phyloP scores from a whole-genome alignment of 2,888 invertebrate genomes.

The Hirtodrosophila confusa region DNA sequence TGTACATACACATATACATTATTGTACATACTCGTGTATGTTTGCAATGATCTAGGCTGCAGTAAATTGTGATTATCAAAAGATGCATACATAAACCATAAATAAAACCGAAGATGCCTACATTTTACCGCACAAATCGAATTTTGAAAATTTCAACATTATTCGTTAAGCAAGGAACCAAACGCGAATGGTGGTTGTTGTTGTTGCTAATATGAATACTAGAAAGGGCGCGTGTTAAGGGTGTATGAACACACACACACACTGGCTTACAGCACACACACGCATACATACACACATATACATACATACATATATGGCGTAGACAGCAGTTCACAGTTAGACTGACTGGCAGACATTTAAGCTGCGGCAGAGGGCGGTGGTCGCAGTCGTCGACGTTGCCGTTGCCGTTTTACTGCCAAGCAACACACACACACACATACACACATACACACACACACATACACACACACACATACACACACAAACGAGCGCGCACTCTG shows the following conservation, averaged over 20 bases:
- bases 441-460: conserved; percentile 13
- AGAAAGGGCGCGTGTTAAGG: conserved; percentile 60
- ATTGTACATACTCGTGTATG: not conserved
- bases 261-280: conserved; percentile 16
- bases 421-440: conserved; percentile 15
- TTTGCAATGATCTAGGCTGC: too few relatives aligned
- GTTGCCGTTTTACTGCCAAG: conserved; percentile 39
- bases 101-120: conserved; percentile 2
- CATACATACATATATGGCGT: conserved; percentile 34
- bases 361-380: conserved; percentile 75
- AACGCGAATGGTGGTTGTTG: conserved; percentile 37
- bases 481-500: conserved; percentile 1
- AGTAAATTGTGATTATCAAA: not conserved
- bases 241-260: conserved; percentile 39
- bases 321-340: conserved; percentile 70
- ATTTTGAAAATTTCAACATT: conserved; percentile 14
- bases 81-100: not conserved
- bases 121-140: conserved; percentile 4
- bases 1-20: not conserved
- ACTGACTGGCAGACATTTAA: conserved; percentile 74
- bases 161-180: conserved; percentile 23
- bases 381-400: conserved; percentile 43
- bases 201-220: conserved; percentile 17
- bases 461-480: conserved; percentile 15
- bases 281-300: conserved; percentile 23